These are phyloP conservation scores for Calephelis nemesis DNA, from an alignment of 1,140 invertebrate species.

Conservation along the genomic window DNA sequence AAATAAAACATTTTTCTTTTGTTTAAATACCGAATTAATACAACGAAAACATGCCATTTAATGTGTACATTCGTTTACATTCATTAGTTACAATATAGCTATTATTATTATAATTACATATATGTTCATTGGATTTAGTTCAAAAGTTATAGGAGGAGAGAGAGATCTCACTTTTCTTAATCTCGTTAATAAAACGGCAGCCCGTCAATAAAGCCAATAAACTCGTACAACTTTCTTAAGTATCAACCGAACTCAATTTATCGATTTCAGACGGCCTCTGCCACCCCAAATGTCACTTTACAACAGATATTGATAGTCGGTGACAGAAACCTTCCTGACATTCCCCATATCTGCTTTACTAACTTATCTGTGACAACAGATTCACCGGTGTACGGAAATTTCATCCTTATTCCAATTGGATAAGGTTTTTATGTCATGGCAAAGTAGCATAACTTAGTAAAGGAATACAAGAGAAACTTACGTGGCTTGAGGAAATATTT, in stretches of 20 bases:
- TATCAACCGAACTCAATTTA: conserved; percentile 66
- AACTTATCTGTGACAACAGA: conserved; percentile 28
- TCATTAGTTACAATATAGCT: no score
- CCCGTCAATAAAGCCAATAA: conserved; percentile 69
- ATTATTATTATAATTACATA: no score
- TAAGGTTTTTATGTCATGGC: conserved; percentile 25
- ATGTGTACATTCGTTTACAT: no score
- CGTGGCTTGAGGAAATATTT: conserved; percentile 66
- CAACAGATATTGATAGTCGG: conserved; percentile 71
- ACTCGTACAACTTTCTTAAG: conserved; percentile 65
- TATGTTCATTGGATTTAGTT: no score
- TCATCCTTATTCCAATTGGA: conserved; percentile 37
- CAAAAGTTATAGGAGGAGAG: not conserved
- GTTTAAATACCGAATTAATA: no score
- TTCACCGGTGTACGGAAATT: conserved; percentile 23
- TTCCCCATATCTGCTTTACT: conserved; percentile 49
- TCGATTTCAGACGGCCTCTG: conserved; percentile 67
- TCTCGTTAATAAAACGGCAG: conserved; percentile 40
- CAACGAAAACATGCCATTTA: not conserved
- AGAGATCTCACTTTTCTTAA: conserved; percentile 19
- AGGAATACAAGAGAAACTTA: conserved; percentile 50
- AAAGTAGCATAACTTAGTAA: conserved; percentile 25
- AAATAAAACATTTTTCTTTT: no score
- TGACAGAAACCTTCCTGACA: conserved; percentile 57
- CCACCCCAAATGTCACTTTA: conserved; percentile 72